A percentile compares a stretch with the other conserved stretches of the same genome.
Conservation (phyloP, 2,797 vertebrate species). For the Sandelia bainsii region DNA sequence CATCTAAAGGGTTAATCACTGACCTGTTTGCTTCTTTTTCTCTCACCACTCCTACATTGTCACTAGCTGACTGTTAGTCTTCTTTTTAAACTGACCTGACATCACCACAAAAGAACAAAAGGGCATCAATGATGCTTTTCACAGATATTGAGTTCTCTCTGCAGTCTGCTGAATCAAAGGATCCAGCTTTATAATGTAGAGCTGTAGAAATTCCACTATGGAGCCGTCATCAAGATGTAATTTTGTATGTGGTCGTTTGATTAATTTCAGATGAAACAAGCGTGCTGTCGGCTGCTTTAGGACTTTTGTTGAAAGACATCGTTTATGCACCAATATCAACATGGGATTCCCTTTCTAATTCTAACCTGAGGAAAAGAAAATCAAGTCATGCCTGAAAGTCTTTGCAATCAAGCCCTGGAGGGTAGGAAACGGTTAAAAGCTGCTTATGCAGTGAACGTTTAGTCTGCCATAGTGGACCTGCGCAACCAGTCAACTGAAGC, state of each 20-base stretch:
- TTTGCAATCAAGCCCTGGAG: background rate
- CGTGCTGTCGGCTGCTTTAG: background rate
- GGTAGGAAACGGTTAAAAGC: slow-evolving; percentile 68
- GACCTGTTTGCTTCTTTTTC: slow-evolving; percentile 1
- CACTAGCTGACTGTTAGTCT: background rate
- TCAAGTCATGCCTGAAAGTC: background rate
- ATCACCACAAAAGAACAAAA: slow-evolving; percentile 53
- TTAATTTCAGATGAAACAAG: slow-evolving; percentile 24
- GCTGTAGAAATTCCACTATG: slow-evolving; percentile 6
- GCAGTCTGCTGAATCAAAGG: slow-evolving; percentile 41
- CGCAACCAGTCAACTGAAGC: slow-evolving; percentile 63
- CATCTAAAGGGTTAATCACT: background rate
- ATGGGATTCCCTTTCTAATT: background rate
- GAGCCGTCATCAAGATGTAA: slow-evolving; percentile 17
- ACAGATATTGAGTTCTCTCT: slow-evolving; percentile 31
- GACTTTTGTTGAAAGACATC: background rate
- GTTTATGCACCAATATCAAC: background rate
- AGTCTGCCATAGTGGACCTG: slow-evolving; percentile 61
- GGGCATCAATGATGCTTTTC: slow-evolving; percentile 39
- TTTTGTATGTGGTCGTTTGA: slow-evolving; percentile 1
- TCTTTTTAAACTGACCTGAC: slow-evolving; percentile 36
- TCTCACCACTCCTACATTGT: background rate
- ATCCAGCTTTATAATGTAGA: background rate
- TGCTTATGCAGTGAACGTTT: slow-evolving; percentile 47
- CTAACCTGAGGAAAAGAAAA: background rate